These are phyloP conservation scores for Pao palembangensis DNA, from an alignment of 2,113 vertebrate species.

Conservation along the genomic window DNA sequence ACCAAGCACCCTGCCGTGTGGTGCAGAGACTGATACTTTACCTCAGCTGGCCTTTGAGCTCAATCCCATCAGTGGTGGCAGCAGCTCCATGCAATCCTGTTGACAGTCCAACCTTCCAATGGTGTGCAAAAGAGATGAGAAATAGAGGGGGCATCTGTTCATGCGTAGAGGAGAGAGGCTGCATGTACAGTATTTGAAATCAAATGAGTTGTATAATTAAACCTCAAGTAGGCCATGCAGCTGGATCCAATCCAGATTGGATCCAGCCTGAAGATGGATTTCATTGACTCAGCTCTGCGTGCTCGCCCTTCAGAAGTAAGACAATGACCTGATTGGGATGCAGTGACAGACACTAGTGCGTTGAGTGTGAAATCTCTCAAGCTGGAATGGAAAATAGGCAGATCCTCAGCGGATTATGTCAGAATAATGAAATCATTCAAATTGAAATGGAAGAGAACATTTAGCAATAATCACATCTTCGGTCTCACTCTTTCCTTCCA, in stretches of 20 bases:
- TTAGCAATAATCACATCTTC: slow-evolving; percentile 47
- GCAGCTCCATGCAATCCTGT: slow-evolving; percentile 18
- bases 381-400: slow-evolving; percentile 47
- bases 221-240: slow-evolving; percentile 1
- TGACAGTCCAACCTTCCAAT: slow-evolving; percentile 27
- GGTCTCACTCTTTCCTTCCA: slow-evolving; percentile 25
- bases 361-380: slow-evolving; percentile 45
- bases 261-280: background rate
- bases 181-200: slow-evolving; percentile 12
- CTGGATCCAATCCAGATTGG: slow-evolving; percentile 1
- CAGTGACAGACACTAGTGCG: slow-evolving; percentile 38
- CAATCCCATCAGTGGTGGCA: slow-evolving; percentile 34
- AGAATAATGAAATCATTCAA: slow-evolving; percentile 66
- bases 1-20: slow-evolving; percentile 59
- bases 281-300: slow-evolving; percentile 13
- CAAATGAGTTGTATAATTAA: slow-evolving; percentile 22
- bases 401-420: slow-evolving; percentile 61
- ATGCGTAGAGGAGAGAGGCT: background rate
- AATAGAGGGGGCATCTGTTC: background rate
- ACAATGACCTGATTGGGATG: slow-evolving; percentile 66
- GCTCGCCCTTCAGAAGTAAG: slow-evolving; percentile 51
- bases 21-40: slow-evolving; percentile 59
- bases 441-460: slow-evolving; percentile 63
- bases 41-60: slow-evolving; percentile 41
- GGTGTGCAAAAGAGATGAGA: slow-evolving; percentile 1